phyloP scores from a whole-genome alignment of 2,888 invertebrate species.

The Ernsta delagoae region DNA sequence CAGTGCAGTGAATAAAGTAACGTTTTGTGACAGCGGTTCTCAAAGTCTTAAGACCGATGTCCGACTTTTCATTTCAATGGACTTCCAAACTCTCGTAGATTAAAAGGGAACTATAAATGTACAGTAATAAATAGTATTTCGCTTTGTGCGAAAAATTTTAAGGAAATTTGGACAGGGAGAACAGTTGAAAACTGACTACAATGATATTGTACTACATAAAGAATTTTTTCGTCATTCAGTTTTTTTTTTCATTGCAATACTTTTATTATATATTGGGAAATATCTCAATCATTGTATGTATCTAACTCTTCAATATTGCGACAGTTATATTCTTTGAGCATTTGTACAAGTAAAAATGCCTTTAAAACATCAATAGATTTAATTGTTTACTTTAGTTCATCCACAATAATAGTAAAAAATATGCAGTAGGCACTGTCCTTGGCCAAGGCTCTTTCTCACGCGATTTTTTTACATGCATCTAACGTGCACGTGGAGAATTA shows the following conservation, averaged over 20 bases:
- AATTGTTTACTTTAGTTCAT: not conserved
- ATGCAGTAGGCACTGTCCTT: slow-evolving; percentile 9
- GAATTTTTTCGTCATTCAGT: too few relatives aligned
- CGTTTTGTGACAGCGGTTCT: slow-evolving; percentile 25
- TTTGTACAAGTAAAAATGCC: not conserved
- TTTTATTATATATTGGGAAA: too few relatives aligned
- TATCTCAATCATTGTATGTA: too few relatives aligned
- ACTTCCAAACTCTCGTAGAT: slow-evolving; percentile 13
- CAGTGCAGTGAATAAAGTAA: slow-evolving; percentile 5
- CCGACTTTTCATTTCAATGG: slow-evolving; percentile 1
- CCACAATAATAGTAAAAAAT: not conserved
- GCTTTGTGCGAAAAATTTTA: not conserved
- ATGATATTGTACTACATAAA: not conserved
- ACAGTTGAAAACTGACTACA: not conserved
- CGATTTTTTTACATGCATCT: slow-evolving; percentile 5
- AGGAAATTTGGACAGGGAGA: not conserved
- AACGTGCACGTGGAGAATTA: not conserved
- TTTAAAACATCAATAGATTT: not conserved
- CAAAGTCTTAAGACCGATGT: slow-evolving; percentile 23
- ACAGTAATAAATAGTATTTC: not conserved
- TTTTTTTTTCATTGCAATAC: too few relatives aligned
- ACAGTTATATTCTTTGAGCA: not conserved
- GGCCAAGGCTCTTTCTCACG: slow-evolving; percentile 1
- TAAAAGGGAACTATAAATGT: slow-evolving; percentile 14
- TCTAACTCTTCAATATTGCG: too few relatives aligned